A percentile compares a stretch with the other conserved stretches of the same genome.
phyloP scores from a whole-genome alignment of 2,797 vertebrate genomes.

The Ctenopoma multispine region DNA sequence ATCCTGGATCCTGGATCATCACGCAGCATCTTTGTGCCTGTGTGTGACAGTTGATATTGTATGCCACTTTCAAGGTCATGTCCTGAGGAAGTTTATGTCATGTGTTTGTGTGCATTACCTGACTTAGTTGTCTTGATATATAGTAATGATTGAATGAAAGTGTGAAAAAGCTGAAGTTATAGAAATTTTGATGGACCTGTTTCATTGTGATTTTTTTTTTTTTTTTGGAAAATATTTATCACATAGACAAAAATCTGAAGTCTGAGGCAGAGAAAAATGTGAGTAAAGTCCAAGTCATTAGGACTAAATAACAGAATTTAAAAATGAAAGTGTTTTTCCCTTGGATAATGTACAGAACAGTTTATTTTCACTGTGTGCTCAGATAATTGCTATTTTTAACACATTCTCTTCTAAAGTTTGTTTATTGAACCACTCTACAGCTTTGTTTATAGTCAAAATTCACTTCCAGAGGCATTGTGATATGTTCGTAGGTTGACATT shows the following conservation, averaged over 20 bases:
- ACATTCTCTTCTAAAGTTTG: constrained; percentile 27
- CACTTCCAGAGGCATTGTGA: constrained; percentile 51
- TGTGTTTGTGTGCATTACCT: constrained; percentile 39
- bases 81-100: constrained; percentile 15
- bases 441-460: constrained; percentile 45
- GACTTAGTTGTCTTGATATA: constrained; percentile 44
- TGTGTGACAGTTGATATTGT: constrained; percentile 43
- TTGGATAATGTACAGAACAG: constrained; percentile 47
- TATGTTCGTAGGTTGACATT: constrained; percentile 48
- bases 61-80: constrained; percentile 11
- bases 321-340: constrained; percentile 29
- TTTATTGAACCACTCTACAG: constrained; percentile 34
- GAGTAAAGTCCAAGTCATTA: neutral
- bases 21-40: constrained; percentile 13
- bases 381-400: constrained; percentile 34
- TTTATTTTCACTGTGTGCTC: constrained; percentile 31
- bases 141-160: constrained; percentile 21
- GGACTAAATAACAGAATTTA: constrained; percentile 31
- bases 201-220: constrained; percentile 20
- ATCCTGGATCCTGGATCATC: constrained; percentile 9
- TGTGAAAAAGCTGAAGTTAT: constrained; percentile 12
- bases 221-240: neutral
- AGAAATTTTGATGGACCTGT: constrained; percentile 16
- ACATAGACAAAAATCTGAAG: constrained; percentile 11
- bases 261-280: constrained; percentile 19